Base-by-base conservation (phyloP, 2,888 invertebrate species). In the Cryptus viduatorius region DNA sequence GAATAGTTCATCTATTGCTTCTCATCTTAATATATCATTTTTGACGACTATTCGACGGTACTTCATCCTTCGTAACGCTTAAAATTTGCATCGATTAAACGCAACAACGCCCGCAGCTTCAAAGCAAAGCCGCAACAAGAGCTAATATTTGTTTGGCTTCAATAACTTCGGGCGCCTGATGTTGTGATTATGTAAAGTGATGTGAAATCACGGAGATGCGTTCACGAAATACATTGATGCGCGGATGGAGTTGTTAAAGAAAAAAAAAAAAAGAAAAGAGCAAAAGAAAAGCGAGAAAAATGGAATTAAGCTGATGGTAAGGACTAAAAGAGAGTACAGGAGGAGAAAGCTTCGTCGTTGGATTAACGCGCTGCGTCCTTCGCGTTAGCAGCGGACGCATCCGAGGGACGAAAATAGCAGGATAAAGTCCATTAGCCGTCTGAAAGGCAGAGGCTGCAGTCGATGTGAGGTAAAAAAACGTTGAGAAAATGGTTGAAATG, bases 401-500 rank as follows among this genome's bases (percentile, higher is more conserved):
- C 67, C 68, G 78, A 53, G 42, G 53, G 48, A 44, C 68, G 61
- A 44, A 19, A 78, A 79, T 71, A 68, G 72, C 69, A 46, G 81
- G 68, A 82, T 75, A 78, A 79, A 79, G 71, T 84, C 79, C 82
- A 82, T 84, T 86, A 86, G 82, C 69, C 65, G 79, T 16, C 59
- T 5, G 68, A 71, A 69, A 79, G 61, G 68, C 42, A 64, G 67
- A 46, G 50, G 46, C 69, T 50, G 67, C 50, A 29, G 76, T 67
- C 68, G 14, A 24, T 19, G 24, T 37, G 82, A 80, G 53, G 31
- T 72, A 67, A 82, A 69, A 72, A 73, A 56, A 67, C 48, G 0
- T 19, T 76, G 67, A 87, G 80, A 86, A 86, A 85, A 90, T 85
- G 78, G 87, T 88, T 87, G 83, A 88, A 89, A 89, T 88, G 88